Base-by-base conservation (phyloP, 2,113 vertebrate species). In the Grantiella picta region DNA sequence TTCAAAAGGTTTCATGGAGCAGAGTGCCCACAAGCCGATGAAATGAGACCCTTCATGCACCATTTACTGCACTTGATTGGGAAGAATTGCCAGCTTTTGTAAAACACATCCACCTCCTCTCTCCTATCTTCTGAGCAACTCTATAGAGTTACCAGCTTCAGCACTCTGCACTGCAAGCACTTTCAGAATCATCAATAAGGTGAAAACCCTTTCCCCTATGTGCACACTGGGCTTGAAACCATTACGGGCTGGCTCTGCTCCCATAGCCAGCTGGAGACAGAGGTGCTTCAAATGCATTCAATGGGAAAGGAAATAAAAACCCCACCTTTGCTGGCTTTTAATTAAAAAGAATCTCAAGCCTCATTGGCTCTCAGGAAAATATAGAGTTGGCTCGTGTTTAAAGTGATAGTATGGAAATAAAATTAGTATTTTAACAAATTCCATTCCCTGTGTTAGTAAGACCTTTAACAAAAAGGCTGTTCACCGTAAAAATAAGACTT, bases 261-360 rank as follows among this genome's bases (percentile, higher is more conserved):
- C 92, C 86, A 86, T 10, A 91, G 92, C 95, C 95, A 97, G 95
- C 92, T 97, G 93, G 95, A 96, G 86, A 81, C 94, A 95, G 95
- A 91, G 94, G 93, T 92, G 84, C 78, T 96, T 96, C 95, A 96
- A 96, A 96, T 81, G 79, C 52, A 72, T 95, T 96, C 56, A 7
- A 95, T 0, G 0, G 87, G 92, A 95, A 94, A 95, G 66, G 85
- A 95, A 95, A 96, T 72, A 90, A 78, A 95, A 87, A 56, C 71
- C 36, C 84, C 85, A 87, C 68, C 89, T 92, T 93, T 15, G 23
- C 44, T 90, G 78, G 76, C 22, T 92, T 97, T 95, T 94, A 96
- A 97, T 95, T 89, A 92, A 95, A 95, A 90, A 76, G 22, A 88
- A 65, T 56, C 68, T 68, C 90, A 94, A 79, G 92, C 92, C 72